These are phyloP conservation scores for Tetanocera ferruginea DNA, from an alignment of 2,888 invertebrate species.

Conservation along the genomic window DNA sequence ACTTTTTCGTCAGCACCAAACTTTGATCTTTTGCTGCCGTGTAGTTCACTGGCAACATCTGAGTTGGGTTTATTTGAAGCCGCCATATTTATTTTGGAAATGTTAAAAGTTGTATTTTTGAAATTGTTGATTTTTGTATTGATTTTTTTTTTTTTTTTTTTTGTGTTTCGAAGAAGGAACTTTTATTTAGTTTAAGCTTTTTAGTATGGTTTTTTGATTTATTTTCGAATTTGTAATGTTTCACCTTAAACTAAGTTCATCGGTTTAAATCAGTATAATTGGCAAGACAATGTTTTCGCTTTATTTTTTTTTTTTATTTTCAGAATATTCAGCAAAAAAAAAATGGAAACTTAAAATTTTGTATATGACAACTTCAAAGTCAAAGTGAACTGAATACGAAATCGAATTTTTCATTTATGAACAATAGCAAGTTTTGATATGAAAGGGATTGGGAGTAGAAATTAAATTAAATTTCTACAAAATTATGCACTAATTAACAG, in stretches of 20 bases:
- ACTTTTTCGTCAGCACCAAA: conserved; percentile 9
- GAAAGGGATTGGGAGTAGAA: not conserved
- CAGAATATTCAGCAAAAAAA: conserved; percentile 44
- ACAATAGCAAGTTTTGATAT: conserved; percentile 2
- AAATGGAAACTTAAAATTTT: conserved; percentile 48
- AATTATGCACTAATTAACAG: no score
- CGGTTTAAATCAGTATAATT: not conserved
- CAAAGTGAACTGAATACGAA: conserved; percentile 12
- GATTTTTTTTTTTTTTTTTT: not conserved
- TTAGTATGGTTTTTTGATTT: not conserved
- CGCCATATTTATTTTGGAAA: not conserved
- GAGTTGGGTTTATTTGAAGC: not conserved
- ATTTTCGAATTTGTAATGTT: not conserved
- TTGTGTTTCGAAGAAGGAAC: not conserved
- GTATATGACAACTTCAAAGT: conserved; percentile 8
- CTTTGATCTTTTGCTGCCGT: not conserved
- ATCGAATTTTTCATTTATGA: not conserved
- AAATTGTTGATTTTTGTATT: not conserved
- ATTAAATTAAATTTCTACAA: no score
- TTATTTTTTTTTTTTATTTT: conserved; percentile 41
- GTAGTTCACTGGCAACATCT: conserved; percentile 16
- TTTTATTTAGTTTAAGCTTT: not conserved
- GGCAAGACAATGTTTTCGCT: conserved; percentile 48
- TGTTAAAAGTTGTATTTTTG: no score
- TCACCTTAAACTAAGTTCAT: no score